Conservation (phyloP, 2,113 vertebrate species). For the Pluvianellus socialis region DNA sequence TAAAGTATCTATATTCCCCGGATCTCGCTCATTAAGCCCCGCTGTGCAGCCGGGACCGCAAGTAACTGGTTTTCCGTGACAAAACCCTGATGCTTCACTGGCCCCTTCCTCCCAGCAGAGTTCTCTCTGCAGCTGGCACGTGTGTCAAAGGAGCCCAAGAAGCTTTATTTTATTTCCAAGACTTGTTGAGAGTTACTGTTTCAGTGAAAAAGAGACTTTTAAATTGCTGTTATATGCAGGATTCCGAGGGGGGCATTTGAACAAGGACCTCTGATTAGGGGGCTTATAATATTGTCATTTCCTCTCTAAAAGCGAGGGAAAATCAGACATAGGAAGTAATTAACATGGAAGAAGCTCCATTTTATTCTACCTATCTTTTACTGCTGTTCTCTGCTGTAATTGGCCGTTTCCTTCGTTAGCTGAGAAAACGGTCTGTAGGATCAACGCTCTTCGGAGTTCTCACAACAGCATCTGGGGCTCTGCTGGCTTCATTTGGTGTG, state of each 20-base stretch:
- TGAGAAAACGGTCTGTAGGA: neutral
- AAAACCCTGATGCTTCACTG: rapidly evolving
- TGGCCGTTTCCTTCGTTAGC: neutral
- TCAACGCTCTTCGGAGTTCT: neutral
- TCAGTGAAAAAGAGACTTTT: neutral
- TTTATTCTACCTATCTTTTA: neutral
- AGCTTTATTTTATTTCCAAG: neutral
- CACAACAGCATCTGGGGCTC: neutral
- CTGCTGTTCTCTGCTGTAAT: neutral
- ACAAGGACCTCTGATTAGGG: neutral
- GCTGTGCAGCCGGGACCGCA: rapidly evolving
- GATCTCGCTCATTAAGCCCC: neutral
- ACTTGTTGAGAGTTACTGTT: neutral
- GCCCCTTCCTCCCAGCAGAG: neutral
- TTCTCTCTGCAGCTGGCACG: neutral
- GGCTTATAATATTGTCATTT: neutral
- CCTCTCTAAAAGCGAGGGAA: neutral
- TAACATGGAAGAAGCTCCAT: neutral
- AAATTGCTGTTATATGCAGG: neutral
- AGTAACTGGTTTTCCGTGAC: neutral
- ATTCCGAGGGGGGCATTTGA: neutral
- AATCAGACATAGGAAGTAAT: neutral
- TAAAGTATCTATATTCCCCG: neutral
- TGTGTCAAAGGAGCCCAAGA: neutral
- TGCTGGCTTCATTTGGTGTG: neutral